Conservation (phyloP, 2,113 vertebrate genomes). For the Columba janthina region DNA sequence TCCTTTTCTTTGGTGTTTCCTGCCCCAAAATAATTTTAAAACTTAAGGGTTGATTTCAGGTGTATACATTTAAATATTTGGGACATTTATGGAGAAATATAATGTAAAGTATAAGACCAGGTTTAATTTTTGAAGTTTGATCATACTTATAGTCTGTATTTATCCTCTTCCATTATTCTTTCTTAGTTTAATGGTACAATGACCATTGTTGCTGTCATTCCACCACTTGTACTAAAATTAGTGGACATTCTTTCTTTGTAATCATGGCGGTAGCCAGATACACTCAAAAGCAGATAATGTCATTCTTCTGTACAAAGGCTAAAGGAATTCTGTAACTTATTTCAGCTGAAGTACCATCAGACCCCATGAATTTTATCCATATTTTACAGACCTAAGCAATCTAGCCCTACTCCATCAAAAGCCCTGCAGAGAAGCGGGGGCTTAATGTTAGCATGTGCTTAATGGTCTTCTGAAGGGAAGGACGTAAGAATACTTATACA, state of each 20-base stretch:
- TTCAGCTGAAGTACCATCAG: neutral
- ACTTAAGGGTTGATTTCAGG: neutral
- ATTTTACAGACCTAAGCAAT: neutral
- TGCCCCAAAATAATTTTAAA: neutral
- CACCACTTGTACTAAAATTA: neutral
- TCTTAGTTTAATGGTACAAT: neutral
- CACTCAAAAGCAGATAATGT: neutral
- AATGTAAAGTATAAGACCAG: neutral
- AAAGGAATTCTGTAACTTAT: neutral
- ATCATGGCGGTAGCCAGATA: neutral
- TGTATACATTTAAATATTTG: neutral
- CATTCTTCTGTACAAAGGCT: neutral
- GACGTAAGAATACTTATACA: neutral
- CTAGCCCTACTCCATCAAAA: neutral
- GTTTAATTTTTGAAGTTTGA: neutral
- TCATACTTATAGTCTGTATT: neutral
- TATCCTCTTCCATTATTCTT: neutral
- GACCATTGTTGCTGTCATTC: neutral
- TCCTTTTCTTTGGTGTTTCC: neutral
- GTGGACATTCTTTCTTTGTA: neutral
- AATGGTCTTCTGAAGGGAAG: neutral
- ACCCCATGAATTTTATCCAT: rapidly evolving
- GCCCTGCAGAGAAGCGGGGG: neutral
- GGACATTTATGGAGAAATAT: neutral
- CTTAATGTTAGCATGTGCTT: neutral